A percentile compares a stretch with the other conserved stretches of the same genome.
Conservation (phyloP, 2,797 vertebrate species). For the Gallirallus australis region DNA sequence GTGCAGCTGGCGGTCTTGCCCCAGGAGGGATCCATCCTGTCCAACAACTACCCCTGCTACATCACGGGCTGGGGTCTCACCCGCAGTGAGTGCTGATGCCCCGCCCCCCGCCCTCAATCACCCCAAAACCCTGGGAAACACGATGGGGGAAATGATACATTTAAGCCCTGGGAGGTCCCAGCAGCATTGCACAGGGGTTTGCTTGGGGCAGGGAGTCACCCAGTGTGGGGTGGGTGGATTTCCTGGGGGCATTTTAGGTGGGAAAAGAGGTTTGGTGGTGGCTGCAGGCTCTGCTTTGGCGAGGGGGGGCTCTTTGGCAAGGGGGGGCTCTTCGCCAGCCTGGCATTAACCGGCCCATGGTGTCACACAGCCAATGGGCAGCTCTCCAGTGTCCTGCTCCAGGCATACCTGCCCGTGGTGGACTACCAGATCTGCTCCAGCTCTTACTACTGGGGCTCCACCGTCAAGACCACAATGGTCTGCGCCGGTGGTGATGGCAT, state of each 20-base stretch:
- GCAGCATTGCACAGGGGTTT: not conserved
- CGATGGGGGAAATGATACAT: accelerated
- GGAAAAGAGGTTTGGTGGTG: accelerated
- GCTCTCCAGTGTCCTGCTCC: conserved; percentile 83
- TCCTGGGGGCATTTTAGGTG: not conserved
- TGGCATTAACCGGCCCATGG: accelerated
- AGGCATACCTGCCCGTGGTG: conserved; percentile 87
- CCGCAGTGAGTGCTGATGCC: conserved; percentile 79
- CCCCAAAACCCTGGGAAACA: accelerated
- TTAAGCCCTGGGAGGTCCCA: not conserved
- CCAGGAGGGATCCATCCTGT: conserved; percentile 79
- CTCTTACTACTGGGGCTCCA: conserved; percentile 87
- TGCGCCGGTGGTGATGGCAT: conserved; percentile 86
- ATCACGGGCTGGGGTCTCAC: conserved; percentile 92
- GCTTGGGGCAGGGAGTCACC: accelerated
- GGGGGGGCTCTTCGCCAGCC: accelerated
- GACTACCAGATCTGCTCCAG: conserved; percentile 81
- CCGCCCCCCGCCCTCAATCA: accelerated
- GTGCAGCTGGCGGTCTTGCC: conserved; percentile 87
- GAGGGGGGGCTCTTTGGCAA: no score
- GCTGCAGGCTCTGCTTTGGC: accelerated
- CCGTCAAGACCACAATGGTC: conserved; percentile 87
- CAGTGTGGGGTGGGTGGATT: accelerated
- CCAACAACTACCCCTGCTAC: conserved; percentile 86
- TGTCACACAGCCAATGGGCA: conserved; percentile 79